Evolutionary conservation across 1,140 invertebrate genomes (phyloP).

Genomic region (Zaprionus ghesquierei): DNA sequence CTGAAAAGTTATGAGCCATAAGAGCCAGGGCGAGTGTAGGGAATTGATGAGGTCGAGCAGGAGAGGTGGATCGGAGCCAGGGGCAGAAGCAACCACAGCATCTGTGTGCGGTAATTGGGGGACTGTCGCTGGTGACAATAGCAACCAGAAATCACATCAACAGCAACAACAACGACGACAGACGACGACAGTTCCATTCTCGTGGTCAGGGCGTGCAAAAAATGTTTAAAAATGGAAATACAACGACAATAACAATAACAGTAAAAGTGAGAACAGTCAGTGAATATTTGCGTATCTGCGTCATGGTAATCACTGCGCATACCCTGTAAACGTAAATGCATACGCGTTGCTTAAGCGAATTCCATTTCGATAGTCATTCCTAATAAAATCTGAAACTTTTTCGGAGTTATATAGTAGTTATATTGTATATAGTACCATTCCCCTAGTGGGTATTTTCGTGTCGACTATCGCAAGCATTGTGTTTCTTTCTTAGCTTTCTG

Average conservation of each 20-base stretch:
- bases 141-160: conserved; percentile 33
- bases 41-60: neutral
- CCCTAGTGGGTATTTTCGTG: neutral
- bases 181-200: conserved; percentile 4
- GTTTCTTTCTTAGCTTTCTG: neutral
- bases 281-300: conserved; percentile 62
- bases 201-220: conserved; percentile 34
- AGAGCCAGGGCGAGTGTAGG: conserved; percentile 20
- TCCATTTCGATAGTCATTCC: fast-evolving
- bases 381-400: too few species aligned
- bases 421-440: too few species aligned
- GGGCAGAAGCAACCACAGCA: conserved; percentile 53
- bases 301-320: conserved; percentile 69
- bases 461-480: neutral
- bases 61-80: conserved; percentile 6
- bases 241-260: conserved; percentile 28
- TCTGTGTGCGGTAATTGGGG: conserved; percentile 59
- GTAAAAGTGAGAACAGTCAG: conserved; percentile 39
- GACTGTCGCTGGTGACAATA: conserved; percentile 43
- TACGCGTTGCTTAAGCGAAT: neutral
- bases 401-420: too few species aligned
- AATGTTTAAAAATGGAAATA: conserved; percentile 15
- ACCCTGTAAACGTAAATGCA: neutral
- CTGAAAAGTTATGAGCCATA: conserved; percentile 79
- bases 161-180: neutral